Evolutionary conservation across 2,113 vertebrate genomes (phyloP).

Genomic region (Hiodon tergisus): DNA sequence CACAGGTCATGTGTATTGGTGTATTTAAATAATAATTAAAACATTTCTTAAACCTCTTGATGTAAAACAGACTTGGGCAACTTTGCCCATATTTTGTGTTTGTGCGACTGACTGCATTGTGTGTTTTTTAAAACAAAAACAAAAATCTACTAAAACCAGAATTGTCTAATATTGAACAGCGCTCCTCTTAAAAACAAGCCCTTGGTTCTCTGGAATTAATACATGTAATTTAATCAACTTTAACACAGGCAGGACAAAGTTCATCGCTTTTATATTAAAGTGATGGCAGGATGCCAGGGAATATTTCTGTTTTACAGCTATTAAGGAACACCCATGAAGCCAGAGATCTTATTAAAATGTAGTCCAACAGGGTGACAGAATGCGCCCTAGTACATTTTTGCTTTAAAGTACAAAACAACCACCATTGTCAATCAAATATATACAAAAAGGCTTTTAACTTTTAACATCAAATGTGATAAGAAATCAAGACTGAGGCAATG

Average conservation of each 20-base stretch:
- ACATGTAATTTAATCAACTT: constrained; percentile 6
- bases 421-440: constrained; percentile 39
- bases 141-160: too few relatives aligned
- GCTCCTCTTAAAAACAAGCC: background rate
- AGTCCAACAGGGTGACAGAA: constrained; percentile 27
- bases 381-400: constrained; percentile 20
- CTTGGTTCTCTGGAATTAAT: background rate
- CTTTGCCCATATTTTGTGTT: too few relatives aligned
- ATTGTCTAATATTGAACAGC: background rate
- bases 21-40: too few relatives aligned
- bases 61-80: too few relatives aligned
- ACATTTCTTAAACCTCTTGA: too few relatives aligned
- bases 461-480: constrained; percentile 9
- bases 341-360: constrained; percentile 27
- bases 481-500: constrained; percentile 36
- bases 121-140: too few relatives aligned
- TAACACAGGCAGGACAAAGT: background rate
- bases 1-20: too few relatives aligned
- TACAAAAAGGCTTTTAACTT: constrained; percentile 29
- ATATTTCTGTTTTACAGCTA: constrained; percentile 18
- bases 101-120: too few relatives aligned
- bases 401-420: constrained; percentile 22
- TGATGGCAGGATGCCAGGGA: constrained; percentile 15
- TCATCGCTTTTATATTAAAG: constrained; percentile 12
- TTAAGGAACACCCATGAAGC: constrained; percentile 48